Base-by-base conservation (phyloP, 2,888 invertebrate genomes). In the Meloe dianella region DNA sequence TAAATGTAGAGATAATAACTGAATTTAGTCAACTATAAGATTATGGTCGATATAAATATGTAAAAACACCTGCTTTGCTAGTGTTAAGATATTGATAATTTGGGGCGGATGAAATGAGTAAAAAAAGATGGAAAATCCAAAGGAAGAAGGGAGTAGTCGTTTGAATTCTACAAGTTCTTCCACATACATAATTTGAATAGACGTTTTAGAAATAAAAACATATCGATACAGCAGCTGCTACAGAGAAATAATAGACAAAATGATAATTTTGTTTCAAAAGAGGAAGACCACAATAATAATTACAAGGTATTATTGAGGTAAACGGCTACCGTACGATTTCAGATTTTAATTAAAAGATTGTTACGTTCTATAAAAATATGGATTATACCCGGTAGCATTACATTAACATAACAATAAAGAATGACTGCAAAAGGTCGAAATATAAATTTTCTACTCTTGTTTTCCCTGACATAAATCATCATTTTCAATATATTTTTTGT, bases 11-110 rank as follows among this genome's bases (percentile, higher is more conserved):
- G 54, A 60, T 63, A 66, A 66, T 66, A 27, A 66, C 66, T 54
- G 54, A 63, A 63, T 60, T 66, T 66, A 54, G 56, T 65, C 59
- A 22, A 47, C 20, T 47, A 47, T 47, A 47, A 47, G 20, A 47
- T 47, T 22, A 3, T 47, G 8, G 47, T 47, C 20, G 47, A 20
- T 20, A 10, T 1, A 47, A 20, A 47, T 47, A 47, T 47, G 1
- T 47, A 20, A 47, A 6, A 20, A 47, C 47, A 47, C 47, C 47
- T 47, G 47, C 47, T 22, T 20, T 9, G 20, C 20, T 9, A 20
- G 47, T 47, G 20, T 47, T 47, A 20, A 47, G 47, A 47, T 20
- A 47, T 22, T 47, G 47, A 47, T 41, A 41, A 41, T 41, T 41
- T 41, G 41, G 10, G 7, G 17, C n/a, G n/a, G 41, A 17, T 41